Evolutionary conservation across 2,888 invertebrate species (phyloP), one percentile per base, ranked within the genome.

Genomic region (Trisateles emortualis): DNA sequence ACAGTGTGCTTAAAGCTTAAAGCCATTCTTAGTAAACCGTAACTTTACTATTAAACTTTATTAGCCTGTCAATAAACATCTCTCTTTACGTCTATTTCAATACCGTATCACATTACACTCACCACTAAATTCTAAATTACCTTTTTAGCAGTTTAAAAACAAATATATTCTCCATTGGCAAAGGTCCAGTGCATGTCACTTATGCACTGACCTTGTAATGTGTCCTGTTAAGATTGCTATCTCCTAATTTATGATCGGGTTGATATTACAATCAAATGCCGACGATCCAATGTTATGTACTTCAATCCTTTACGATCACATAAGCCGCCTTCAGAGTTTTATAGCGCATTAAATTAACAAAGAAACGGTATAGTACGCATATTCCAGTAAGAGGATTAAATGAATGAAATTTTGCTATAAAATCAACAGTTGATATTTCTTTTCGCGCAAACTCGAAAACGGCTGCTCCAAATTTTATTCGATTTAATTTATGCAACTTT

Each of bases 171-270:
- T 8, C 45, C 46, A 50, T 66, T 54, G 43, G 56, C 35, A 45
- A 32, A 22, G 14, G 32, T 30, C 24, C 22, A 47, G 22, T 39
- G 39, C 22, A 41, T 26, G 26, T 5, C 29, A 4, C 32, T 3
- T 14, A 32, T 32, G 32, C 32, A 33, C n/a, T 16, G 24, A 19
- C 55, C 71, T 72, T 81, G 80, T 79, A 71, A 74, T 56, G 72
- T 74, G 76, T 80, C 76, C 75, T 79, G 77, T 72, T 64, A 46
- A 68, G 87, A 87, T 86, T 66, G 78, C 81, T 78, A 87, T 87
- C 88, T 57, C 66, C 77, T 84, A 81, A 87, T 87, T 83, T 87
- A 88, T 82, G 83, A 78, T 64, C 78, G 59, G 80, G 79, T 81
- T 65, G 62, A 62, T 62, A 58, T 61, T 69, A 76, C 75, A 76